Evolutionary conservation across 2,113 vertebrate genomes (phyloP).

Genomic region (Hiodon alosoides): DNA sequence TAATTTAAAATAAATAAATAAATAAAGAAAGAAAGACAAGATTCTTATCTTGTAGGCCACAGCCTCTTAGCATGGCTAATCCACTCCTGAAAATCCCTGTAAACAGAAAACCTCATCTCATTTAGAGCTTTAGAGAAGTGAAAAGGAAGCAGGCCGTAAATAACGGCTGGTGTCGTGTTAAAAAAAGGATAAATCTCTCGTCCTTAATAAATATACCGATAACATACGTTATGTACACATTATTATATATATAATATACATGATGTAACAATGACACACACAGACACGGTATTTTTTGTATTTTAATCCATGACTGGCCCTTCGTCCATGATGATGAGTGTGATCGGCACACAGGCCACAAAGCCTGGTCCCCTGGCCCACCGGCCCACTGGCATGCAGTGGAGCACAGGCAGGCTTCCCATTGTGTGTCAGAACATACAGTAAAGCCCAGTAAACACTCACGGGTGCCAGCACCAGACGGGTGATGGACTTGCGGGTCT

Average conservation of each 20-base stretch:
- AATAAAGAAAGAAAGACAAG: too few species aligned
- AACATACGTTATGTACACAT: too few species aligned
- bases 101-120: constrained; percentile 1
- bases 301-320: too few species aligned
- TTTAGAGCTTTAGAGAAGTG: neutral
- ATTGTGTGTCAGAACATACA: constrained; percentile 60
- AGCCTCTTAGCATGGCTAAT: neutral
- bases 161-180: too few species aligned
- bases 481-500: constrained; percentile 71
- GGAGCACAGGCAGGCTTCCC: constrained; percentile 43
- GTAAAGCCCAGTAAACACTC: constrained; percentile 76
- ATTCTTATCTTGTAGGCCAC: too few species aligned
- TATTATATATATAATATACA: too few species aligned
- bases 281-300: too few species aligned
- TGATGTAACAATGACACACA: too few species aligned
- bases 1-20: neutral
- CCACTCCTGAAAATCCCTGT: neutral
- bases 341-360: too few species aligned
- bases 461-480: constrained; percentile 67
- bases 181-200: too few species aligned
- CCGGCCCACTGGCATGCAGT: constrained; percentile 42
- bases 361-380: constrained; percentile 25
- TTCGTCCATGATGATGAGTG: too few species aligned
- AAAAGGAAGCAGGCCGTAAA: neutral
- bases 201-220: too few species aligned